phyloP scores from a whole-genome alignment of 1,140 invertebrate species.

The Lasioglossum albipes region DNA sequence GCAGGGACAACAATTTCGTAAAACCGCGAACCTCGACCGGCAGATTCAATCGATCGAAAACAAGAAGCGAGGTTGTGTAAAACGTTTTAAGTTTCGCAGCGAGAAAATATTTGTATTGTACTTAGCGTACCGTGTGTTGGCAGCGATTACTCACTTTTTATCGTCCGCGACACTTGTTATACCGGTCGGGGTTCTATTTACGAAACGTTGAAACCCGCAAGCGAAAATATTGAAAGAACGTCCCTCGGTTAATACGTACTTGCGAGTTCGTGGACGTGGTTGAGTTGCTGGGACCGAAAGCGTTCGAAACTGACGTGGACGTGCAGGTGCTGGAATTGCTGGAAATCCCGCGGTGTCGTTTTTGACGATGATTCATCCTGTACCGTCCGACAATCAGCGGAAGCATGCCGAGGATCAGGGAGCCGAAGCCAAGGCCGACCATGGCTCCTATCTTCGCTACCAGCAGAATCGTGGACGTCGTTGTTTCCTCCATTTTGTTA shows the following conservation, averaged over 20 bases:
- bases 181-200: not conserved
- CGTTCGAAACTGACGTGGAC: constrained; percentile 59
- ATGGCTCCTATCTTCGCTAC: constrained; percentile 81
- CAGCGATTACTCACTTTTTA: too few species aligned
- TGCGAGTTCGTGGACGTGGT: constrained; percentile 43
- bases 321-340: constrained; percentile 69
- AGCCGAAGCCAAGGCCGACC: constrained; percentile 80
- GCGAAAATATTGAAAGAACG: not conserved
- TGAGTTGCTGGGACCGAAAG: constrained; percentile 40
- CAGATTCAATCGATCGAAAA: too few species aligned
- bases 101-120: too few species aligned
- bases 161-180: too few species aligned
- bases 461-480: constrained; percentile 62
- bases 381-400: constrained; percentile 80
- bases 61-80: too few species aligned
- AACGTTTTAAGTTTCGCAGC: too few species aligned
- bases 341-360: constrained; percentile 67
- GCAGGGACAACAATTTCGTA: too few species aligned
- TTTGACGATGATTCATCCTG: constrained; percentile 65
- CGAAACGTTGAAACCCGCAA: not conserved
- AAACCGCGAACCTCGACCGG: too few species aligned
- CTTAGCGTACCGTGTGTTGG: too few species aligned
- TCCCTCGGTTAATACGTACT: constrained; percentile 41
- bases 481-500: constrained; percentile 44
- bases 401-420: constrained; percentile 80